phyloP scores from a whole-genome alignment of 1,140 invertebrate species.

The Apis mellifera region Amel_HAv3.1 CM009944.2:5740501-5741000 shows the following conservation, averaged over 20 bases:
- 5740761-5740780: constrained; percentile 55
- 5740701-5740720: constrained; percentile 35
- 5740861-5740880: too few relatives aligned
- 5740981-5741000: too few relatives aligned
- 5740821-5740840: too few relatives aligned
- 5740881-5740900: background rate
- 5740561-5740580: constrained; percentile 61
- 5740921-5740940: constrained; percentile 31
- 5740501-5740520: background rate
- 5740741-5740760: constrained; percentile 59
- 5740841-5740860: too few relatives aligned
- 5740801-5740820: too few relatives aligned
- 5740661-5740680: constrained; percentile 51
- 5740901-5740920: constrained; percentile 43
- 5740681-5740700: constrained; percentile 55
- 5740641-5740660: constrained; percentile 19
- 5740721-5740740: constrained; percentile 42
- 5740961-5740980: background rate
- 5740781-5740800: constrained; percentile 22
- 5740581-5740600: constrained; percentile 34
- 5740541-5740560: constrained; percentile 66
- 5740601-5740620: constrained; percentile 42
- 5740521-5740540: constrained; percentile 38
- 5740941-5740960: constrained; percentile 4
- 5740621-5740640: background rate